Evolutionary conservation across 2,888 invertebrate species (phyloP), one percentile per base, ranked within the genome.

Genomic region (Gari tellinella): DNA sequence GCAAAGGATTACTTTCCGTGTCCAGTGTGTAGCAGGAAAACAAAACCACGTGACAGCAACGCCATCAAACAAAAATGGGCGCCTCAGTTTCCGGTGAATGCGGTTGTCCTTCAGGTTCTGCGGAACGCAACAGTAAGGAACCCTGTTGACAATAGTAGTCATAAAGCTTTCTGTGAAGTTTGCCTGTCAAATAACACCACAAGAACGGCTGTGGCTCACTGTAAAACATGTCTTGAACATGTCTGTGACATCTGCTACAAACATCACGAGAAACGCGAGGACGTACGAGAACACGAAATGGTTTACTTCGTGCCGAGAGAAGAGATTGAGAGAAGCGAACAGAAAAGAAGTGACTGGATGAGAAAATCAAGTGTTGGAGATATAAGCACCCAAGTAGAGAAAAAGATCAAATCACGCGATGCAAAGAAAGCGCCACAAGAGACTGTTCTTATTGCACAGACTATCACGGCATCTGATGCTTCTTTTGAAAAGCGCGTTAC

Each of bases 151-250:
- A 61, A 60, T 38, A 63, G 66, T 0, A 40, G 46, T 17, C 70
- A 72, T 21, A 66, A 62, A 53, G 78, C 78, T 2, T 78, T 78
- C 56, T 78, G 78, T 45, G 78, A 70, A 23, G 67, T 73, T 10
- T 78, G 78, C 41, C 57, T 78, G 17, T 26, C 63, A 25, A 78
- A 78, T 45, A 74, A 78, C 49, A 67, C 19, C 14, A 78, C 78
- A 3, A 66, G 56, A 25, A 17, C 64, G 1, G 61, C 60, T 0
- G 40, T 41, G 3, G 45, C 69, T 0, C 72, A 69, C 40, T 78
- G 78, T 46, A 74, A 67, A 56, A 74, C 40, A 8, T 78, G 78
- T 31, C 53, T 73, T 19, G 73, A 78, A 25, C 72, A 74, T 41
- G 64, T 67, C 7, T 78, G 78, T 46, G 63, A 70, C 1, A 38